These are phyloP conservation scores for Thermophis baileyi DNA, from an alignment of 2,113 vertebrate species.

Conservation along the genomic window DNA sequence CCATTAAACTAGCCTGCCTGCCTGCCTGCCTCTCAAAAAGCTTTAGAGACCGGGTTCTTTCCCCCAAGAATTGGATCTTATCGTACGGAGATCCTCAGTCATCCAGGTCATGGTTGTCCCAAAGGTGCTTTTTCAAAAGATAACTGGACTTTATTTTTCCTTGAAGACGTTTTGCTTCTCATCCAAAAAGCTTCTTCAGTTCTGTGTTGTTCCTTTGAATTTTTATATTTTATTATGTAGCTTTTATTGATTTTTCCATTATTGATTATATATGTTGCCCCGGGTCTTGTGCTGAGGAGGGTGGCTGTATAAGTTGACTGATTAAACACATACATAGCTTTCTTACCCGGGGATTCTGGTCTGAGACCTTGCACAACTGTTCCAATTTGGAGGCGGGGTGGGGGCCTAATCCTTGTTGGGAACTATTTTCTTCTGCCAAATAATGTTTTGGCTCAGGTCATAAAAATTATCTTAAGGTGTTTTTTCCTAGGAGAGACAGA, in stretches of 20 bases:
- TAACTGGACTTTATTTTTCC: not conserved
- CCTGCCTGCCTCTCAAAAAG: not conserved
- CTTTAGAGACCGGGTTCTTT: not conserved
- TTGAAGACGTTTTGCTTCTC: not conserved
- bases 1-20: not conserved
- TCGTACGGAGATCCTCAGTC: not conserved
- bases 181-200: not conserved
- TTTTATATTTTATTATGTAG: not conserved
- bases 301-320: not conserved
- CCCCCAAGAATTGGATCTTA: not conserved
- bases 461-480: not conserved
- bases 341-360: not conserved
- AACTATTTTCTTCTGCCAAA: not conserved
- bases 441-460: not conserved
- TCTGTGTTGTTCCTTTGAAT: not conserved
- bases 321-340: not conserved
- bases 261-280: not conserved
- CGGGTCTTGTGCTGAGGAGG: not conserved
- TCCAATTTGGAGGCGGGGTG: not conserved
- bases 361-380: not conserved
- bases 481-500: not conserved
- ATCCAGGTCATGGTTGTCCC: not conserved
- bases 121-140: not conserved
- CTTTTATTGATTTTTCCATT: not conserved
- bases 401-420: not conserved